Evolutionary conservation across 2,888 invertebrate genomes (phyloP), one percentile per base, ranked within the genome.

Genomic region (Lepidochitona cinerea): DNA sequence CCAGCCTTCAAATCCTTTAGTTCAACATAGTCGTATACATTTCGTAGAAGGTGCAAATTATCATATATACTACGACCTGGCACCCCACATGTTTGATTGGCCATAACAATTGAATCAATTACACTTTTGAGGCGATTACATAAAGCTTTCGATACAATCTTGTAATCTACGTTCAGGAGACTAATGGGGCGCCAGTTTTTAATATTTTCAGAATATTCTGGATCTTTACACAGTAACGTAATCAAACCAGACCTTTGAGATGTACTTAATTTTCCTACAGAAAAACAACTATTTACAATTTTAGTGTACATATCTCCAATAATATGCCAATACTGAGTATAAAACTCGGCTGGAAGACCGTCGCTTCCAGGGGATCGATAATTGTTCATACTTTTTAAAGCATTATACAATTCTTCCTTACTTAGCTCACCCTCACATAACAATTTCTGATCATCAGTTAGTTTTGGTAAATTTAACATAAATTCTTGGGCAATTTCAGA

Each of bases 131-230:
- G 52, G 3, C 80, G 29, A 37, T 74, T 79, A 14, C 77, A 35
- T 12, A 81, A 37, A 26, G 71, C 29, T 75, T 81, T 80, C 0
- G 79, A 79, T 6, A 81, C 32, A 64, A 80, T 77, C 71, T 82
- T 79, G 14, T 78, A 71, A 67, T 82, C 80, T 12, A 77, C 41
- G 74, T 81, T 79, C 26, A 81, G 59, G 1, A 81, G 54, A 12
- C 77, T 77, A 37, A 82, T 82, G 3, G 80, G 83, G 32, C 80
- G 54, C 53, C 77, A 81, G 59, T 76, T 75, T 71, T 79, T 79
- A 67, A 81, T 68, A 71, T 73, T n/a, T 12, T 68, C 35, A 14
- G 69, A 37, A 37, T 78, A 69, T 37, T 53, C 33, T 37, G 35
- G 41, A 68, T 81, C 78, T 77, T 81, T 80, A 71, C 76, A 78